A percentile compares a stretch with the other conserved stretches of the same genome.
Evolutionary conservation across 2,888 invertebrate genomes (phyloP).

Genomic region (Malthinus seriepunctatus): DNA sequence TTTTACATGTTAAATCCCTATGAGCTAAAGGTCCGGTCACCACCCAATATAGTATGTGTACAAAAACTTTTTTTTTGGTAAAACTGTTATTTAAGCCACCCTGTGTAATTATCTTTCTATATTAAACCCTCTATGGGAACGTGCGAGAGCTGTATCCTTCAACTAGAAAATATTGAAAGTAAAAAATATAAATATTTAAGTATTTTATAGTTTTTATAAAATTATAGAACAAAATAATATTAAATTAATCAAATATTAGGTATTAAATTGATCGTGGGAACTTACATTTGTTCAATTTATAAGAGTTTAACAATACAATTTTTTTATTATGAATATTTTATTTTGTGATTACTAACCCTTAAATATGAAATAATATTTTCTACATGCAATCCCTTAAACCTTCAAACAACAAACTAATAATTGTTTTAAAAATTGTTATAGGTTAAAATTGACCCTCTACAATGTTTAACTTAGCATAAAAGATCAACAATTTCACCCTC

Average conservation of each 20-base stretch:
- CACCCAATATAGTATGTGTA: no score
- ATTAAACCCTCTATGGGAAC: no score
- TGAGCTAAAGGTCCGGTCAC: no score
- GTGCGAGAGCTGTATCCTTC: no score
- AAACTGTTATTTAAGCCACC: neutral
- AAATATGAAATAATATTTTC: conserved; percentile 1
- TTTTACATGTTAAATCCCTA: no score
- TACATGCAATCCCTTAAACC: neutral
- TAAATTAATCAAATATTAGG: no score
- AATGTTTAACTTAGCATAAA: conserved; percentile 31
- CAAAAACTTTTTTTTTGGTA: no score
- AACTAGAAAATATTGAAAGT: no score
- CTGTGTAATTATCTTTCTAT: no score
- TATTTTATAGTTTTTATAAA: no score
- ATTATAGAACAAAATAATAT: no score
- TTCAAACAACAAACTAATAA: neutral
- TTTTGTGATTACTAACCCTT: neutral
- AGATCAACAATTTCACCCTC: conserved; percentile 31
- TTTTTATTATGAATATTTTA: conserved; percentile 15
- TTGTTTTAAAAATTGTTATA: conserved; percentile 18
- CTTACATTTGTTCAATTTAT: conserved; percentile 17
- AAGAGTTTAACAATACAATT: neutral
- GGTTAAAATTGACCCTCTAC: conserved; percentile 29
- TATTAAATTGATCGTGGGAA: conserved; percentile 23
- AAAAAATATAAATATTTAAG: no score